phyloP scores from a whole-genome alignment of 2,888 invertebrate species.

The Conops quadrifasciatus region DNA sequence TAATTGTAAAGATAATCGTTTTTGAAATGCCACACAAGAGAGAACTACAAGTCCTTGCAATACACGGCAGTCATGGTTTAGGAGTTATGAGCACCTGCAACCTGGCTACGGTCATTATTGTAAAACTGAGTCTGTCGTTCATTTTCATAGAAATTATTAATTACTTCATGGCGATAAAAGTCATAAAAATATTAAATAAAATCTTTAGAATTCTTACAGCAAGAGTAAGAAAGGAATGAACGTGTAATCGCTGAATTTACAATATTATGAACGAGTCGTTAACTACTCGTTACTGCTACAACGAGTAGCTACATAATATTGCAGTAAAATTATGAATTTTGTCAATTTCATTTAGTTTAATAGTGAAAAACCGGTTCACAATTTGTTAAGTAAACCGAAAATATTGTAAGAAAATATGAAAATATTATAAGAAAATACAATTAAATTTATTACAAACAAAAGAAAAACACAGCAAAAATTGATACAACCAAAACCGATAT shows the following conservation, averaged over 20 bases:
- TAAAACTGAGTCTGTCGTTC: slow-evolving; percentile 17
- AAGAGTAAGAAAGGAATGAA: not conserved
- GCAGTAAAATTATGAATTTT: not conserved
- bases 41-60: slow-evolving; percentile 35
- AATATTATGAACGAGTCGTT: too few species aligned
- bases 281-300: too few species aligned
- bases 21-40: too few species aligned
- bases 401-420: not conserved
- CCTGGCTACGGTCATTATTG: not conserved
- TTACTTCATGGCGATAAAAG: too few species aligned
- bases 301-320: too few species aligned
- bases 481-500: not conserved
- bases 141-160: slow-evolving; percentile 2
- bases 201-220: too few species aligned
- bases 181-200: not conserved
- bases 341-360: not conserved
- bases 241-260: too few species aligned
- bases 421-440: not conserved
- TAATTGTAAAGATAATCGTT: not conserved
- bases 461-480: slow-evolving; percentile 49
- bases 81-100: not conserved
- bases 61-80: slow-evolving; percentile 21
- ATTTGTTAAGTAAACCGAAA: too few species aligned
- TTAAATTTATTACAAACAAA: slow-evolving; percentile 33
- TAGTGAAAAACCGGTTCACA: not conserved